phyloP scores from a whole-genome alignment of 2,113 vertebrate genomes.

The Natator depressus region DNA sequence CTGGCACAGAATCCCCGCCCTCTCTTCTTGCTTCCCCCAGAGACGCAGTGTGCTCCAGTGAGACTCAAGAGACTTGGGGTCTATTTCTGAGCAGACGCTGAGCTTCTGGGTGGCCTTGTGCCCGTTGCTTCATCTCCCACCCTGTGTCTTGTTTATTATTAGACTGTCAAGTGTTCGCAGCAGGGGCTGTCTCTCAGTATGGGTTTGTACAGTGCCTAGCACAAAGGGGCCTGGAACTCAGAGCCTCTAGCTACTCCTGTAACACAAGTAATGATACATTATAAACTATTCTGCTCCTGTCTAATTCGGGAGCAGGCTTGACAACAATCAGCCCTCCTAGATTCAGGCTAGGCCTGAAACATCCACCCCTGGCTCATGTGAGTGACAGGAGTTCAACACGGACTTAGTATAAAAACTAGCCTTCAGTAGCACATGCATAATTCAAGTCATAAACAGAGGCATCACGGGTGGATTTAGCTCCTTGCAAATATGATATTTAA shows the following conservation, averaged over 20 bases:
- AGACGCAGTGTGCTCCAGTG: background rate
- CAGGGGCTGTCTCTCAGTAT: background rate
- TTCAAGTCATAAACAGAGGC: background rate
- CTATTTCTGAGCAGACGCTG: background rate
- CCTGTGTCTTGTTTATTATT: background rate
- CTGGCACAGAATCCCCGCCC: background rate
- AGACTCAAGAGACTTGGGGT: background rate
- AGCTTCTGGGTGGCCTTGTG: background rate
- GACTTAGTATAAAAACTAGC: conserved; percentile 30
- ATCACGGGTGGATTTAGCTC: background rate
- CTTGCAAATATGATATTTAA: conserved; percentile 24
- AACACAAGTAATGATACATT: background rate
- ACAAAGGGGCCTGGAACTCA: background rate
- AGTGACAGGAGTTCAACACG: conserved; percentile 2
- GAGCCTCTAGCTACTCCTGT: background rate
- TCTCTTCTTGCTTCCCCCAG: background rate
- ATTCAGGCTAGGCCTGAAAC: conserved; percentile 10
- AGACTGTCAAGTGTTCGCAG: background rate
- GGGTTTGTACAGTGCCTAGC: background rate
- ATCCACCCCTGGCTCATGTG: background rate
- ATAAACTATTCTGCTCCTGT: background rate
- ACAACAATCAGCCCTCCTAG: background rate
- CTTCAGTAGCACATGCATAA: background rate
- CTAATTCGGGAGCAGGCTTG: conserved; percentile 1
- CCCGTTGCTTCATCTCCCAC: background rate